Evolutionary conservation across 2,888 invertebrate genomes (phyloP).

Genomic region (Escarpia spicata): DNA sequence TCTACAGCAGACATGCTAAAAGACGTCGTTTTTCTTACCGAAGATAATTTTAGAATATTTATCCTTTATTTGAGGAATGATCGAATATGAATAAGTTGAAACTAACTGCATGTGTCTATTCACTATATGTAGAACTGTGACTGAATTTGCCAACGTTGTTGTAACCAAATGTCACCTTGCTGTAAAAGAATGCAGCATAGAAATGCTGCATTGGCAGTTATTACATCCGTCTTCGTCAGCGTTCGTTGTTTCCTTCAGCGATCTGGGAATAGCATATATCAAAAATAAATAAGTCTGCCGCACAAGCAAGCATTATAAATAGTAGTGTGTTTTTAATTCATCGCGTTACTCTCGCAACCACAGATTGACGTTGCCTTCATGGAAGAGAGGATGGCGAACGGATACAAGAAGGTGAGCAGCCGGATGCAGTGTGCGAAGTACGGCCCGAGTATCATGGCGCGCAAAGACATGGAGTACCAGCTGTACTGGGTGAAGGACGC

Average conservation of each 20-base stretch:
- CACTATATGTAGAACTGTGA: too few species aligned
- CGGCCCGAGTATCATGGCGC: conserved; percentile 18
- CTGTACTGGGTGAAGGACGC: conserved; percentile 12
- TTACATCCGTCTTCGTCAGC: neutral
- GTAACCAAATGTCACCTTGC: too few species aligned
- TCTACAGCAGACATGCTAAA: too few species aligned
- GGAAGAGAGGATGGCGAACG: conserved; percentile 25
- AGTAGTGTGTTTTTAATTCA: neutral
- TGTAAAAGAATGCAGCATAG: neutral
- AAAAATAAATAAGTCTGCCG: neutral
- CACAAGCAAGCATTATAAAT: neutral
- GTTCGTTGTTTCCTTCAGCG: neutral
- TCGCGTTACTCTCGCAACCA: neutral
- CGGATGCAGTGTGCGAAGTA: conserved; percentile 8
- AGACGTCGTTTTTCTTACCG: too few species aligned
- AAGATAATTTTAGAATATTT: too few species aligned
- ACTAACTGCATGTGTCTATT: too few species aligned
- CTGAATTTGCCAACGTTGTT: too few species aligned
- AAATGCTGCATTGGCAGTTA: neutral
- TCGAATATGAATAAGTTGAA: too few species aligned
- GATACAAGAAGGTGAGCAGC: conserved; percentile 20
- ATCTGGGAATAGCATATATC: neutral
- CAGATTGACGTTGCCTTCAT: conserved; percentile 24
- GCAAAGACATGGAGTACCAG: conserved; percentile 14
- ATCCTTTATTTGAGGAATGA: too few species aligned